Conservation (phyloP, 1,140 invertebrate genomes). For the Euura saliciscinereae region DNA sequence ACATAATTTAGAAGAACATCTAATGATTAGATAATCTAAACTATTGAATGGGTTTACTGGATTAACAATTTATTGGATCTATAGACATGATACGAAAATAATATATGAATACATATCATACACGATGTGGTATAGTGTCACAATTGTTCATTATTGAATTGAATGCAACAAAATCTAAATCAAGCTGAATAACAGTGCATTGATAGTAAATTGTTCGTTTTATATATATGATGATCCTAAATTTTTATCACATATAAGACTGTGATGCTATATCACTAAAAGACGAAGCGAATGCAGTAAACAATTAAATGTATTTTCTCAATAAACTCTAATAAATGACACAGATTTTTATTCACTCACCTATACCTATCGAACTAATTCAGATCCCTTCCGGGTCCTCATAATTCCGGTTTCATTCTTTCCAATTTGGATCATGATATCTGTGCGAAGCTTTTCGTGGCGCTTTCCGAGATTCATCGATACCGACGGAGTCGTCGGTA, state of each 20-base stretch:
- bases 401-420: too few species aligned
- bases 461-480: too few species aligned
- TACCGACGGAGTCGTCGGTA: too few species aligned
- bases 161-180: background rate
- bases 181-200: too few species aligned
- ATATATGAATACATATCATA: background rate
- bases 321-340: background rate
- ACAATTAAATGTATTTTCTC: constrained; percentile 6
- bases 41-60: background rate
- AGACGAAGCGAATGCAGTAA: background rate
- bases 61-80: background rate
- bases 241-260: background rate
- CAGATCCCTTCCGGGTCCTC: too few species aligned
- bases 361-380: too few species aligned
- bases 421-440: too few species aligned
- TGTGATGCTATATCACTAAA: background rate
- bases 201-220: background rate
- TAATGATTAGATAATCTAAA: background rate
- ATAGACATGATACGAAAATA: background rate
- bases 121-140: background rate
- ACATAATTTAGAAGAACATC: background rate
- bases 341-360: too few species aligned
- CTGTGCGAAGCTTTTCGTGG: too few species aligned
- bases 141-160: background rate
- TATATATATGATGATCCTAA: background rate